Evolutionary conservation across 2,888 invertebrate species (phyloP).

Genomic region (Apamea monoglypha): DNA sequence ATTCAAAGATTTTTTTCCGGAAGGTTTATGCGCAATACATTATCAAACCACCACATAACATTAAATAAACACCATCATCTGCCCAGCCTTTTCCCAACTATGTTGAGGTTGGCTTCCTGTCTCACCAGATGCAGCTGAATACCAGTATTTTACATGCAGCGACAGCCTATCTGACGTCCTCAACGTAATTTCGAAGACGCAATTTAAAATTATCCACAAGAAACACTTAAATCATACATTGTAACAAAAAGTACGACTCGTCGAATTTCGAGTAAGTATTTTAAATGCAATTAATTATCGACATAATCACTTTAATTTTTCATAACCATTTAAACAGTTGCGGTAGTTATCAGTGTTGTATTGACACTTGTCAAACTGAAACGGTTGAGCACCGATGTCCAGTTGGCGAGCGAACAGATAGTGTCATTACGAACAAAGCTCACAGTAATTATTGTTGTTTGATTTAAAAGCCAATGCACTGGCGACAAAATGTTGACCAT

Average conservation of each 20-base stretch:
- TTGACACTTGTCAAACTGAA: slow-evolving; percentile 19
- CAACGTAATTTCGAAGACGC: not conserved
- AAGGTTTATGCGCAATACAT: not conserved
- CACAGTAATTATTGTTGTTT: slow-evolving; percentile 79
- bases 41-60: too few relatives aligned
- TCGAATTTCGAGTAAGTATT: not conserved
- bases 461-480: slow-evolving; percentile 72
- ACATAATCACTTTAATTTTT: not conserved
- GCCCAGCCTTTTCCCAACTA: too few relatives aligned
- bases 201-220: not conserved
- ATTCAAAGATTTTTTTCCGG: not conserved
- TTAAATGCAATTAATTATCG: not conserved
- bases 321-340: not conserved
- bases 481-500: slow-evolving; percentile 18
- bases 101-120: too few relatives aligned
- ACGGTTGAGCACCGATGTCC: slow-evolving; percentile 64
- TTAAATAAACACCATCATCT: too few relatives aligned
- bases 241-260: not conserved
- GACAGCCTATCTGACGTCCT: too few relatives aligned
- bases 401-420: slow-evolving; percentile 60
- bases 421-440: slow-evolving; percentile 76
- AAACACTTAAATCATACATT: not conserved
- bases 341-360: not conserved
- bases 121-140: too few relatives aligned
- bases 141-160: too few relatives aligned